phyloP scores from a whole-genome alignment of 2,113 vertebrate genomes.

The Struthidea cinerea region DNA sequence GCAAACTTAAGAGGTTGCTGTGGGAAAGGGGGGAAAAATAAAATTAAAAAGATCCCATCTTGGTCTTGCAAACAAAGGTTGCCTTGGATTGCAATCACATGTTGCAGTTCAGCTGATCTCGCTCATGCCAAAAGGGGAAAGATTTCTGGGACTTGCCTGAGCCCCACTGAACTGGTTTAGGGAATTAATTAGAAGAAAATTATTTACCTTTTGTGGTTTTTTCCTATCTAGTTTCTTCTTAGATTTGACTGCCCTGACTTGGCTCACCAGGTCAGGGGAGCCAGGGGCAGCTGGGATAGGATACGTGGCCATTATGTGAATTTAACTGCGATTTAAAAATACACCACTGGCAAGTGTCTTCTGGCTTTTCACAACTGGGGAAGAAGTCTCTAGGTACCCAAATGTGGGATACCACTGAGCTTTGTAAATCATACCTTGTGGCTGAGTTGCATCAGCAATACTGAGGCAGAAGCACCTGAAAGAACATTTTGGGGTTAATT shows the following conservation, averaged over 20 bases:
- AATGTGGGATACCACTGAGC: background rate
- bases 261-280: background rate
- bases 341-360: background rate
- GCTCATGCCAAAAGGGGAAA: background rate
- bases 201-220: background rate
- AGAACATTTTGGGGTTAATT: background rate
- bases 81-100: constrained; percentile 54
- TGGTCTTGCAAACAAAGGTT: constrained; percentile 51
- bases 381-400: background rate
- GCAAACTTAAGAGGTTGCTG: background rate
- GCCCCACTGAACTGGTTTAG: constrained; percentile 41
- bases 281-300: background rate
- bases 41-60: constrained; percentile 34
- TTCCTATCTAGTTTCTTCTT: background rate
- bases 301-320: background rate
- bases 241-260: background rate
- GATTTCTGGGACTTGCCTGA: constrained; percentile 40
- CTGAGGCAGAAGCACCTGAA: background rate
- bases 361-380: background rate
- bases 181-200: constrained; percentile 30
- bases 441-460: background rate
- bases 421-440: background rate
- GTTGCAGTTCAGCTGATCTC: constrained; percentile 48
- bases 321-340: background rate
- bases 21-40: constrained; percentile 3